Evolutionary conservation across 1,140 invertebrate genomes (phyloP).

Genomic region (Aethina tumida): DNA sequence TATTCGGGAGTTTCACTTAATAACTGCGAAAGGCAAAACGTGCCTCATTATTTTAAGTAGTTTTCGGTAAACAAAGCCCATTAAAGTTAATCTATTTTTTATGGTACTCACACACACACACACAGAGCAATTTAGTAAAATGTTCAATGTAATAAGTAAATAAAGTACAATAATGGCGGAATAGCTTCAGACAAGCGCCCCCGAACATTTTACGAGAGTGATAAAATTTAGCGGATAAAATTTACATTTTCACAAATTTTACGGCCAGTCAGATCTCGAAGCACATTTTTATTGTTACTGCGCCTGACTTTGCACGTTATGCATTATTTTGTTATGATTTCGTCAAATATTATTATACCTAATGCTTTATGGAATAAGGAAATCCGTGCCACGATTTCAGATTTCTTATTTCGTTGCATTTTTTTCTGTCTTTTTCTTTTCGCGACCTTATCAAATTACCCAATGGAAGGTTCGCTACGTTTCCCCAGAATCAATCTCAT

Average conservation of each 20-base stretch:
- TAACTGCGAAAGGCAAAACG: too few relatives aligned
- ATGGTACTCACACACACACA: too few relatives aligned
- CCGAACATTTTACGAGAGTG: conserved; percentile 11
- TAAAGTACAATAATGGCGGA: conserved; percentile 12
- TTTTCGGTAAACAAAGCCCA: too few relatives aligned
- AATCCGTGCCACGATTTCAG: too few relatives aligned
- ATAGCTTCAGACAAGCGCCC: conserved; percentile 7
- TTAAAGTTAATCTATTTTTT: too few relatives aligned
- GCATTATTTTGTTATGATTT: conserved; percentile 10
- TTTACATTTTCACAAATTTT: conserved; percentile 20
- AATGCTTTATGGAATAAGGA: conserved; percentile 1
- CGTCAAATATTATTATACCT: conserved; percentile 5
- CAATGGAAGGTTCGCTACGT: too few relatives aligned
- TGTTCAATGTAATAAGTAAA: conserved; percentile 8
- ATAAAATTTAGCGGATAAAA: conserved; percentile 20
- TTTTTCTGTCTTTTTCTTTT: too few relatives aligned
- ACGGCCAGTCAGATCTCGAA: conserved; percentile 13
- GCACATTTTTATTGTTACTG: conserved; percentile 15
- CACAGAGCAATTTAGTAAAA: conserved; percentile 8
- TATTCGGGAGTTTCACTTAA: too few relatives aligned
- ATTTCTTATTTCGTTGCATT: too few relatives aligned
- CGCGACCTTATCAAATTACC: too few relatives aligned
- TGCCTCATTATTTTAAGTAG: too few relatives aligned
- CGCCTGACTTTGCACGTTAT: conserved; percentile 11
- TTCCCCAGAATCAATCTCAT: too few relatives aligned